Evolutionary conservation across 2,888 invertebrate genomes (phyloP).

Genomic region (Allophyes oxyacanthae): DNA sequence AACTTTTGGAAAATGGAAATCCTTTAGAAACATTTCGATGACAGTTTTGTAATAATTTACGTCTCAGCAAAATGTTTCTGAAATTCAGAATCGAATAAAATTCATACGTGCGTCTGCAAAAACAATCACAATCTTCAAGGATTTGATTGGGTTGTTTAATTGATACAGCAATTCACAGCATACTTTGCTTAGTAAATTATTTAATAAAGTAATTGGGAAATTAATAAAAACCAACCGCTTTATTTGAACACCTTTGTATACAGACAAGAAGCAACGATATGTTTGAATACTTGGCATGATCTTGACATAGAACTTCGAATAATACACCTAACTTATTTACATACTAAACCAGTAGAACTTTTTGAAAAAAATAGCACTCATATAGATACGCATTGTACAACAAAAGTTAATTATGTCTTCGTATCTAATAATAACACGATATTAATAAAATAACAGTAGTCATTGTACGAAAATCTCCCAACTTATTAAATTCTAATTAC

Average conservation of each 20-base stretch:
- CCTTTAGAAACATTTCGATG: no score
- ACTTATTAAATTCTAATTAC: constrained; percentile 82
- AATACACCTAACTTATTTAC: constrained; percentile 6
- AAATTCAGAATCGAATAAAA: no score
- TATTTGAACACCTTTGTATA: constrained; percentile 42
- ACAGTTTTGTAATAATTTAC: no score
- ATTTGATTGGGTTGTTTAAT: no score
- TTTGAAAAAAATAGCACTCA: no score
- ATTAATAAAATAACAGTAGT: constrained; percentile 12
- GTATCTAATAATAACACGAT: constrained; percentile 1
- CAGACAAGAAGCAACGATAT: constrained; percentile 8
- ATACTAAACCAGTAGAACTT: constrained; percentile 1
- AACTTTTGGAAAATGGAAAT: no score
- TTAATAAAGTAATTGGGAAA: constrained; percentile 30
- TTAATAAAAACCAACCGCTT: constrained; percentile 30
- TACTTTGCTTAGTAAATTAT: background rate
- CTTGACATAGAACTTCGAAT: constrained; percentile 9
- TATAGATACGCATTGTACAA: no score
- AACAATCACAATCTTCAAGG: no score
- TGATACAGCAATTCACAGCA: no score
- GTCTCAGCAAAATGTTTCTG: no score
- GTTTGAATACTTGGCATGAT: constrained; percentile 5
- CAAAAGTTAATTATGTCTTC: no score
- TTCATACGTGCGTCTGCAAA: no score
- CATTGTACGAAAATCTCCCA: constrained; percentile 47